A percentile compares a stretch with the other conserved stretches of the same genome.
Conservation (phyloP, 2,888 invertebrate genomes). For the Ormyrus pomaceus region DNA sequence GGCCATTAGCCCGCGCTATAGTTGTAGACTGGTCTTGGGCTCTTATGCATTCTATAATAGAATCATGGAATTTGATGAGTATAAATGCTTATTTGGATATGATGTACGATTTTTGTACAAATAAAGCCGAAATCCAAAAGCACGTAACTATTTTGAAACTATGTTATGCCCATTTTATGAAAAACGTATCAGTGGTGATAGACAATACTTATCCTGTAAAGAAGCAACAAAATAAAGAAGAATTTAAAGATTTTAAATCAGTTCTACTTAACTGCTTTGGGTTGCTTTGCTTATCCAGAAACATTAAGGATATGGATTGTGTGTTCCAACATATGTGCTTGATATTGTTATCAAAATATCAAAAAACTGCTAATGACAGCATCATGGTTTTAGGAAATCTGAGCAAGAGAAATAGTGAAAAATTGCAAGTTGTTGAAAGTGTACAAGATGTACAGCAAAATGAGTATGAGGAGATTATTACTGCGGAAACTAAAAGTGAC, state of each 20-base stretch:
- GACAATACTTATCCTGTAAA: constrained; percentile 29
- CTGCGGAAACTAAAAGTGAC: no score
- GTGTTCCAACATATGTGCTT: constrained; percentile 46
- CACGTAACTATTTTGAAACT: no score
- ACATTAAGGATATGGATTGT: constrained; percentile 30
- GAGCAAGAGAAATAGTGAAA: constrained; percentile 15
- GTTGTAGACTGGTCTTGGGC: no score
- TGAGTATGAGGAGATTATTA: no score
- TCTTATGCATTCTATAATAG: no score
- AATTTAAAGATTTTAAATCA: no score
- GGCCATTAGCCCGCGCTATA: no score
- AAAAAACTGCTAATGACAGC: constrained; percentile 1
- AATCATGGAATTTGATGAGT: no score
- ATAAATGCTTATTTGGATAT: no score
- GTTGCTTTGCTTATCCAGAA: constrained; percentile 48
- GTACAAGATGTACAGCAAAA: background rate
- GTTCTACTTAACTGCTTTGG: constrained; percentile 54
- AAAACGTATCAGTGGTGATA: constrained; percentile 40
- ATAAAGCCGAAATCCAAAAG: no score
- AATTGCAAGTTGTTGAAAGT: background rate
- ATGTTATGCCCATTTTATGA: constrained; percentile 56
- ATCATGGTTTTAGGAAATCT: no score
- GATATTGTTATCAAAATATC: constrained; percentile 13
- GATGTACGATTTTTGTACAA: no score
- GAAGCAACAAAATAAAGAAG: constrained; percentile 30